These are phyloP conservation scores for Ctenodactylus gundi DNA, from an alignment of 2,113 vertebrate genomes.

Conservation along the genomic window DNA sequence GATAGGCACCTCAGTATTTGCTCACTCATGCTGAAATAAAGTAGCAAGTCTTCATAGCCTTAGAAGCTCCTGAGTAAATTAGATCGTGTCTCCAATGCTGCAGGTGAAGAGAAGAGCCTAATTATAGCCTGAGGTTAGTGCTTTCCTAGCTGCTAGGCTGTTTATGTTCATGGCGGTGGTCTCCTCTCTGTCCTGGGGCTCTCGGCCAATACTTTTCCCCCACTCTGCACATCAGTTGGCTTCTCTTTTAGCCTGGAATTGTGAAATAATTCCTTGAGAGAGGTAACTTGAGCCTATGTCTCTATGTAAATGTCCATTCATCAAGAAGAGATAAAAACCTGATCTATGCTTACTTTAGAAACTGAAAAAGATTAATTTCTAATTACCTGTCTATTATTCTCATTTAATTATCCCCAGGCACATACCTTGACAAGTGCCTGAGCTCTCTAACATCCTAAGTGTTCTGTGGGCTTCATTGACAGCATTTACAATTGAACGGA, in stretches of 20 bases:
- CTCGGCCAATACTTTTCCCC: too few relatives aligned
- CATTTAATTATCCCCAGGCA: neutral
- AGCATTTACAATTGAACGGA: neutral
- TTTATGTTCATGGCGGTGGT: neutral
- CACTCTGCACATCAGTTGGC: neutral
- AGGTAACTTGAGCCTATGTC: neutral
- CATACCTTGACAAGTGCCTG: neutral
- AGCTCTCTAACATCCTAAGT: neutral
- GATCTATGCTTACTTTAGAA: constrained; percentile 8
- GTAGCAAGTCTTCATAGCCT: neutral
- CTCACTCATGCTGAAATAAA: neutral
- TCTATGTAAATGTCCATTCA: neutral
- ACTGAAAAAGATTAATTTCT: neutral
- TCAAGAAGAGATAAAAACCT: neutral
- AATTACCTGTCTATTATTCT: neutral
- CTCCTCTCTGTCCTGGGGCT: neutral
- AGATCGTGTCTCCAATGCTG: neutral
- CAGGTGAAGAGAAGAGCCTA: neutral
- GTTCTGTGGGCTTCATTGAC: neutral
- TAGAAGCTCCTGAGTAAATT: neutral
- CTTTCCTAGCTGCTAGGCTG: neutral
- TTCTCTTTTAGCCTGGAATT: neutral
- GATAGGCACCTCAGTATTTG: neutral
- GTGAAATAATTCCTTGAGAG: neutral
- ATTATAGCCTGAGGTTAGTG: neutral